Base-by-base conservation (phyloP, 2,113 vertebrate genomes). In the Bos javanicus region DNA sequence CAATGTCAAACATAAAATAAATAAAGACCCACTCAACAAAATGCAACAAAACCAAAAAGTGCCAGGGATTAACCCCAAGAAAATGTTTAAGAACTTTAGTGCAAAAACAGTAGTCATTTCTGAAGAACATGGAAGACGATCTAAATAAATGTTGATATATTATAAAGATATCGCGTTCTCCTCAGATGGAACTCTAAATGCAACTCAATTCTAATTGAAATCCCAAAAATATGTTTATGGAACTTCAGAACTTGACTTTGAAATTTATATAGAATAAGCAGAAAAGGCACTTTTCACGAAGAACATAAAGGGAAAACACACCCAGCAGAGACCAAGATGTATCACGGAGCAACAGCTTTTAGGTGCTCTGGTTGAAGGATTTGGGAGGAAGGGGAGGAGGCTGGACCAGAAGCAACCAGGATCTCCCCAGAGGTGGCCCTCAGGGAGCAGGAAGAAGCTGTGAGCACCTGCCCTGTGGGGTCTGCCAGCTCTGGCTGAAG, bases 191-290 rank as follows among this genome's bases (percentile, higher is more conserved):
- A 91, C 28, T 71, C 25, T 19, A 82, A 83, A 36, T 48, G 21
- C 56, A 91, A 30, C 25, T 67, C 12, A 82, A 50, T 39, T 36
- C 56, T 78, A 84, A 76, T 5, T 64, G 76, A 93, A 97, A 92
- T 60, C 39, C 36, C 33, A 30, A 90, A 92, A 57, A 46, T 25
- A 48, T 83, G 60, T 50, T 60, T 81, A 12, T 30, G 17, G 17
- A 6, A 94, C 39, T 78, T 54, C 3, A 82, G 59, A 62, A 64
- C 46, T 83, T 64, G 1, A 86, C 82, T 60, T 95, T 57, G 54
- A 97, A 97, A 92, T 95, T 62, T 36, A 71, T 84, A 10, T 17
- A 86, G 19, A 83, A 28, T 60, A 94, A 83, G 13, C 15, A 80
- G 36, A 39, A 62, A 92, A 93, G 74, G 86, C 16, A 36, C 4